Percentiles rank a stretch among this genome's conserved stretches.
phyloP scores from a whole-genome alignment of 64 coral and sea anemone genomes.

The Pocillopora damicornis region DNA sequence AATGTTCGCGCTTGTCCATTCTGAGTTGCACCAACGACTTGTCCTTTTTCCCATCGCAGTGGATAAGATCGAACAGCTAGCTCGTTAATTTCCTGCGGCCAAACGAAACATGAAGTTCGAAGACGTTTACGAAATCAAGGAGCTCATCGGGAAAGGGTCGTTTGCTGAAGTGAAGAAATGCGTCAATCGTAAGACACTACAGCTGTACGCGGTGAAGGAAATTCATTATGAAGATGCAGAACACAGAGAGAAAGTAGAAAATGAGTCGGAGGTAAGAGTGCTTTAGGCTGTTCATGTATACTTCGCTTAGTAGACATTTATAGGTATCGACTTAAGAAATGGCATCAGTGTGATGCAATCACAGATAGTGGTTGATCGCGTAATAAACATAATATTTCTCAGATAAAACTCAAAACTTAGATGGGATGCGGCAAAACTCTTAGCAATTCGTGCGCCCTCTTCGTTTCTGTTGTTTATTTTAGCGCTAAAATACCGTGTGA shows the following conservation, averaged over 20 bases:
- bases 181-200: constrained; percentile 52
- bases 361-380: background rate
- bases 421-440: background rate
- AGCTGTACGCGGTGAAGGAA: constrained; percentile 93
- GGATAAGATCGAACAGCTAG: background rate
- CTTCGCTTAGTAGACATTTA: background rate
- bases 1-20: background rate
- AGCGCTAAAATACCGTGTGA: too few species aligned
- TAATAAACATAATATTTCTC: background rate
- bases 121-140: constrained; percentile 76
- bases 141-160: constrained; percentile 71
- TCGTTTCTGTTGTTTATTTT: background rate
- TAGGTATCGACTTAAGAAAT: constrained; percentile 12
- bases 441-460: background rate
- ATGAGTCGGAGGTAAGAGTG: constrained; percentile 63
- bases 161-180: constrained; percentile 90
- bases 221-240: constrained; percentile 52
- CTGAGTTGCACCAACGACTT: background rate
- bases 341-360: background rate
- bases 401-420: background rate
- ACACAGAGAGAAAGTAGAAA: constrained; percentile 62
- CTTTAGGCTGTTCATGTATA: background rate
- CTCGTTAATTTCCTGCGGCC: background rate
- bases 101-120: constrained; percentile 57
- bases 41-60: background rate